These are phyloP conservation scores for Dasysyrphus albostriatus DNA, from an alignment of 2,888 invertebrate genomes.

Conservation along the genomic window DNA sequence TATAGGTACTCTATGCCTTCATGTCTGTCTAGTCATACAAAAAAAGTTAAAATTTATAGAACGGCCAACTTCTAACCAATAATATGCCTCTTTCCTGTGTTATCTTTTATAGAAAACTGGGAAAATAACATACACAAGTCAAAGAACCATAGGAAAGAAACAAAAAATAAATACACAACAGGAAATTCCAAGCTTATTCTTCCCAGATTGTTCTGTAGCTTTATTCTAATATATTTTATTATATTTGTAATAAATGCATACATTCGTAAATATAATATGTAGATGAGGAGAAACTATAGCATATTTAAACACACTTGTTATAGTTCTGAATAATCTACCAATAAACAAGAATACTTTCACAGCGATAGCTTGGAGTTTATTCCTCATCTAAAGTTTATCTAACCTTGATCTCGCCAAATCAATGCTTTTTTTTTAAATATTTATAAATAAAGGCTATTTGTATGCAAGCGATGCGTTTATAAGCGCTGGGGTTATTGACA, in stretches of 20 bases:
- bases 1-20: too few relatives aligned
- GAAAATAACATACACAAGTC: constrained; percentile 6
- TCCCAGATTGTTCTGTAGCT: constrained; percentile 1
- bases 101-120: neutral
- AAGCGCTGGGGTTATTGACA: constrained; percentile 33
- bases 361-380: constrained; percentile 9
- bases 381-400: neutral
- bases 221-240: constrained; percentile 6
- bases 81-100: neutral
- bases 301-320: constrained; percentile 24
- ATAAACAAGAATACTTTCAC: constrained; percentile 23
- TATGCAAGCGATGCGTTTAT: constrained; percentile 23
- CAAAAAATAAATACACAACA: constrained; percentile 1
- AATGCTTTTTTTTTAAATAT: neutral
- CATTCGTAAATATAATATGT: neutral
- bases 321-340: constrained; percentile 33
- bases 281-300: neutral
- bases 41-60: neutral
- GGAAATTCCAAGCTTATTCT: constrained; percentile 38
- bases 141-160: neutral
- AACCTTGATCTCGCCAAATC: constrained; percentile 7
- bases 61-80: constrained; percentile 20
- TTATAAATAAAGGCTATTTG: neutral
- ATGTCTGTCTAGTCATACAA: constrained; percentile 14
- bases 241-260: neutral